Percentiles rank a stretch among this genome's conserved stretches.
Evolutionary conservation across 2,797 vertebrate genomes (phyloP).

Genomic region (Dendrocincla tyrannina): DNA sequence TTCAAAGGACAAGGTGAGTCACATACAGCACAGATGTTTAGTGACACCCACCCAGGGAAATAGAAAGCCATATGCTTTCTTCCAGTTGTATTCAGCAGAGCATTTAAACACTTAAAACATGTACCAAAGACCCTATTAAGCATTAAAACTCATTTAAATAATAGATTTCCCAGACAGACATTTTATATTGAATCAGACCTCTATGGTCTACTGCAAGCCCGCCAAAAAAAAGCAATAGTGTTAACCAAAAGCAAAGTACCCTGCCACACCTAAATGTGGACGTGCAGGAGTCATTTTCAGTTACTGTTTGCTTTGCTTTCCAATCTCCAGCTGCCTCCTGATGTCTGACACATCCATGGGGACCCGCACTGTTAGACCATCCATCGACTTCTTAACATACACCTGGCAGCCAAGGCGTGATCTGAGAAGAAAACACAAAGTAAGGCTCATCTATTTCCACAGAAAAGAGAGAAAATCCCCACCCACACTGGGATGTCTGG

Average conservation of each 20-base stretch:
- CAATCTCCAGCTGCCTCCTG: constrained; percentile 40
- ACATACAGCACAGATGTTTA: background rate
- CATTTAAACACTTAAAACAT: background rate
- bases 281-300: fast-evolving
- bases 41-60: background rate
- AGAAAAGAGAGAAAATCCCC: background rate
- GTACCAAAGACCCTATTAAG: background rate
- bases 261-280: background rate
- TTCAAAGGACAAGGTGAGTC: background rate
- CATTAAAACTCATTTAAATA: background rate
- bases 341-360: constrained; percentile 67
- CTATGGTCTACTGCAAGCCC: background rate
- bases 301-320: constrained; percentile 63
- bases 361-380: constrained; percentile 75
- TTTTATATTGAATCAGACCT: background rate
- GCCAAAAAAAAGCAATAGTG: background rate
- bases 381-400: constrained; percentile 73
- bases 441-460: background rate
- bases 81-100: background rate
- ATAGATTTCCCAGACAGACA: background rate
- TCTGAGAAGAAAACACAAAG: constrained; percentile 45
- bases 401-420: constrained; percentile 82
- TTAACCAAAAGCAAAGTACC: background rate
- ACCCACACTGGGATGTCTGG: background rate
- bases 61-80: background rate